A percentile compares a stretch with the other conserved stretches of the same genome.
Conservation (phyloP, 1,140 invertebrate species). For the Drosophila oshimai region DNA sequence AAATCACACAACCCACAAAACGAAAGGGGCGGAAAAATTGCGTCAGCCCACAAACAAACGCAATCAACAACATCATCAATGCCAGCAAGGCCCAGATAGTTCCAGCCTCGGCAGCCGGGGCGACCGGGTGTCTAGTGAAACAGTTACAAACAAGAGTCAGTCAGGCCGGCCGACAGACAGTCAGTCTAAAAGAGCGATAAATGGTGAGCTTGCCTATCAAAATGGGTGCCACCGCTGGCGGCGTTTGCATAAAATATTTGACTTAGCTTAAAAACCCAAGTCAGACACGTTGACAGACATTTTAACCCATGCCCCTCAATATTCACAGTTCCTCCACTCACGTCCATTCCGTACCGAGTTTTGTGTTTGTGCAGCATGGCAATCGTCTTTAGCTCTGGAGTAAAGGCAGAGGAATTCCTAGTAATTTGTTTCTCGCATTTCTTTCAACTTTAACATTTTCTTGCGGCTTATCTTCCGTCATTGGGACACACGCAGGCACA, state of each 20-base stretch:
- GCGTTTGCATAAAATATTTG: neutral
- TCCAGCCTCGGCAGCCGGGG: neutral
- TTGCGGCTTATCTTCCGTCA: neutral
- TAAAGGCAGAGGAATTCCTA: neutral
- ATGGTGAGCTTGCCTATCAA: too few relatives aligned
- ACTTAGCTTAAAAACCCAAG: neutral
- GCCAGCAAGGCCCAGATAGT: too few relatives aligned
- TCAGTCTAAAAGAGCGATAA: too few relatives aligned
- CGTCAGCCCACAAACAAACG: conserved; percentile 35
- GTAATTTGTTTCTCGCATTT: neutral
- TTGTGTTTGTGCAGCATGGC: neutral
- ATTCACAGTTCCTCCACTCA: too few relatives aligned
- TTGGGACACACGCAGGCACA: neutral
- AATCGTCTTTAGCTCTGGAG: neutral
- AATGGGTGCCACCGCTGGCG: neutral
- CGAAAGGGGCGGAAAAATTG: neutral
- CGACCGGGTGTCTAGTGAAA: too few relatives aligned
- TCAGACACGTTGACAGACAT: neutral
- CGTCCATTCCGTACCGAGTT: neutral
- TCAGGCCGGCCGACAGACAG: too few relatives aligned
- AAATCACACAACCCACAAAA: too few relatives aligned
- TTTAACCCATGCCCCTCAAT: neutral
- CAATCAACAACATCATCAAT: conserved; percentile 59
- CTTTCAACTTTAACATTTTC: neutral
- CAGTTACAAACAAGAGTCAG: too few relatives aligned